Conservation (phyloP, 2,113 vertebrate species). For the Phrynosoma blainvillii region DNA sequence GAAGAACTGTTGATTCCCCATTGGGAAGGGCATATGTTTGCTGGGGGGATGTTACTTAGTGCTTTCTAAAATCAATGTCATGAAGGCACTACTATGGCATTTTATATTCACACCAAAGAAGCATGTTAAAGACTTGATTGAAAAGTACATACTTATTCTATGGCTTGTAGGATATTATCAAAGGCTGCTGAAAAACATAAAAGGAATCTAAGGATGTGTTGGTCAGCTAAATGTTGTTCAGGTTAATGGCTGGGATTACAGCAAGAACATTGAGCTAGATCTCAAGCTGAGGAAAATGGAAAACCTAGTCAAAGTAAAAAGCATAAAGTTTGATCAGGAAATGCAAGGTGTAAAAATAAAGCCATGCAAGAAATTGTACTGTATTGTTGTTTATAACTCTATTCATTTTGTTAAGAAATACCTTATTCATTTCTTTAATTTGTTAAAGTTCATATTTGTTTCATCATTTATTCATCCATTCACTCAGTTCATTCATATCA, state of each 20-base stretch:
- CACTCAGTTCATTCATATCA: neutral
- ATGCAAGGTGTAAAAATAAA: neutral
- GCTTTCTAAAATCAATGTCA: neutral
- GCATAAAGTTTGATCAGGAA: too few species aligned
- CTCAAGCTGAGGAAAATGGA: neutral
- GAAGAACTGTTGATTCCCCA: conserved; percentile 19
- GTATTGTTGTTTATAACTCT: neutral
- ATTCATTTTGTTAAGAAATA: neutral
- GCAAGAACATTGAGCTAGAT: neutral
- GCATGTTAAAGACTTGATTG: neutral
- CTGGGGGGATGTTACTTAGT: neutral
- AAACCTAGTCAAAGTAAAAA: neutral
- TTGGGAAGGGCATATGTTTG: too few species aligned
- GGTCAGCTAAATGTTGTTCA: neutral
- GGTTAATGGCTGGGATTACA: neutral
- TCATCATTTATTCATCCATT: neutral
- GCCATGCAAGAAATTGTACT: too few species aligned
- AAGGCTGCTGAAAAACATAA: neutral
- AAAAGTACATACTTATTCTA: neutral
- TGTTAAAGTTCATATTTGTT: neutral
- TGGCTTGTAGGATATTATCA: neutral
- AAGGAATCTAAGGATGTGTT: neutral
- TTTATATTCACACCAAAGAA: neutral
- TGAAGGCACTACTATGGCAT: too few species aligned
- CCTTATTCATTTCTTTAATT: too few species aligned